Evolutionary conservation across 2,113 vertebrate species (phyloP), one percentile per base, ranked within the genome.

Genomic region (Aegotheles bennettii): DNA sequence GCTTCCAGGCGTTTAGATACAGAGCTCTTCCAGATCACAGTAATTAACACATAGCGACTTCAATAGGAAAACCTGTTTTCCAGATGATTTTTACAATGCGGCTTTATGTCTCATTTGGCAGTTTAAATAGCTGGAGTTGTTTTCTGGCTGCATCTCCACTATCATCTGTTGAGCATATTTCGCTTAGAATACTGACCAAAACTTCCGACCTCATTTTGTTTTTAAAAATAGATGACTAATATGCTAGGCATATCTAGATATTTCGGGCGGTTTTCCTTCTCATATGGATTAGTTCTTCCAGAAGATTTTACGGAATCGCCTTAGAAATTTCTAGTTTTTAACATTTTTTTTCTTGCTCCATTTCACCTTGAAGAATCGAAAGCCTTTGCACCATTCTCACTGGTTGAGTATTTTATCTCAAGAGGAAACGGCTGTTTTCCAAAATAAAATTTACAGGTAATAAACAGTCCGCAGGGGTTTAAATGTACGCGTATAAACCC

Each of bases 21-120:
- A 96, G 97, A 97, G 98, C 98, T 97, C 98, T 96, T 97, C 98
- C 98, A 98, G 97, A 98, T 98, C 98, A 96, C 98, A 98, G 97
- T 98, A 98, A 98, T 98, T 98, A 98, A 98, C 98, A 98, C 98
- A 97, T 91, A 98, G 98, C 61, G 93, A 97, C 97, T 98, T 98
- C 98, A 98, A 98, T 98, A 96, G 98, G 96, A 97, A 98, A 98
- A 98, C 97, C 98, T 98, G 98, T 97, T 98, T 98, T 98, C 97
- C 98, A 98, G 98, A 98, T 98, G 98, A 98, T 98, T 98, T 98
- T 98, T 97, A 98, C 98, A 98, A 98, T 98, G 98, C 97, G 95
- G 98, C 97, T 98, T 98, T 98, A 98, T 98, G 98, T 98, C 98
- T 98, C 98, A 98, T 98, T 98, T 98, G 98, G 98, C 98, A 98